Conservation (phyloP, 1,140 invertebrate species). For the Ips typographus region DNA sequence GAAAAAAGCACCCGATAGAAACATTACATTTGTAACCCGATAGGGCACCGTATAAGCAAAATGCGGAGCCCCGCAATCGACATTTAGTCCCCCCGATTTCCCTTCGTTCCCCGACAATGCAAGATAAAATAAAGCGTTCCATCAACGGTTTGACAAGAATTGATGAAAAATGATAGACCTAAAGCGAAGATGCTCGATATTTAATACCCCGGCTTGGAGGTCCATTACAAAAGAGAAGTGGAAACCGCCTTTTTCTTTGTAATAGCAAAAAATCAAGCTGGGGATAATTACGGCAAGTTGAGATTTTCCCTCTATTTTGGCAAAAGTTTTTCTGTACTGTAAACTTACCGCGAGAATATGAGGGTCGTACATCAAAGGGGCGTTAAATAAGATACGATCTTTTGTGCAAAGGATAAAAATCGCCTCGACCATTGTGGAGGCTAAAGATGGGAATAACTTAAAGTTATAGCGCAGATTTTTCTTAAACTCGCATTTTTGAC, state of each 20-base stretch:
- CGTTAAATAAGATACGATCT: not conserved
- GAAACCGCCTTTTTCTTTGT: not conserved
- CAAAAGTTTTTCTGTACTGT: not conserved
- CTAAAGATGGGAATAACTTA: constrained; percentile 20
- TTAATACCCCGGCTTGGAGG: constrained; percentile 23
- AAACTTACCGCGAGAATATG: not conserved
- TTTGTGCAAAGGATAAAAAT: constrained; percentile 6
- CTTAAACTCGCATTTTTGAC: constrained; percentile 3
- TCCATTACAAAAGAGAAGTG: constrained; percentile 15
- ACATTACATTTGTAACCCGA: no score
- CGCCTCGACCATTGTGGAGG: constrained; percentile 1
- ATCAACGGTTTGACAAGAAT: constrained; percentile 32
- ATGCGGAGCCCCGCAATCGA: no score
- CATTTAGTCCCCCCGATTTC: constrained; percentile 3
- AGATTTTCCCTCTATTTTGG: not conserved
- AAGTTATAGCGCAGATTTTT: constrained; percentile 11
- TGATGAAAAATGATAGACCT: constrained; percentile 32
- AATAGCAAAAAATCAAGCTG: not conserved
- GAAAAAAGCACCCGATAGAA: no score
- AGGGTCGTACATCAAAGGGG: not conserved
- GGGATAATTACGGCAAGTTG: not conserved
- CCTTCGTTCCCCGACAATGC: constrained; percentile 18
- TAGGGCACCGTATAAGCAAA: no score
- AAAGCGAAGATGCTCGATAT: constrained; percentile 28
- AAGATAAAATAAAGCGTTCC: constrained; percentile 34